Percentiles rank a stretch among this genome's conserved stretches.
phyloP scores from a whole-genome alignment of 2,888 invertebrate genomes.

The Cosmia pyralina region DNA sequence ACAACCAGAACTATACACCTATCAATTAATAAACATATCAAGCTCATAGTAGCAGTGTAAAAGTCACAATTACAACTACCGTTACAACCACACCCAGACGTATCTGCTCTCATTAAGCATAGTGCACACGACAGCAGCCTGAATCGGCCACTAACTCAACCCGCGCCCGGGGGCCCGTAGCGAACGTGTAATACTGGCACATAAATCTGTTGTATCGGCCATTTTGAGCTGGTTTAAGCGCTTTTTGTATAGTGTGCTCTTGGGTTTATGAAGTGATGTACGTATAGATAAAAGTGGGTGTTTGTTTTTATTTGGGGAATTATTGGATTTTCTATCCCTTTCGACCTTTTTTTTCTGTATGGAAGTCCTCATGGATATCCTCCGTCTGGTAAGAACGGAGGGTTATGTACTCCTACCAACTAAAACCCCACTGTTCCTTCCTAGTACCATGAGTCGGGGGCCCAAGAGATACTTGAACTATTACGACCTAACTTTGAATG shows the following conservation, averaged over 20 bases:
- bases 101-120: slow-evolving; percentile 74
- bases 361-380: too few species aligned
- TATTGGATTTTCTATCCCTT: slow-evolving; percentile 7
- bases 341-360: too few species aligned
- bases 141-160: slow-evolving; percentile 67
- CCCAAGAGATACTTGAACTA: too few species aligned
- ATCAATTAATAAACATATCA: slow-evolving; percentile 59
- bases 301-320: slow-evolving; percentile 11
- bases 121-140: slow-evolving; percentile 70
- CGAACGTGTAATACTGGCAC: slow-evolving; percentile 71
- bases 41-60: slow-evolving; percentile 49
- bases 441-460: too few species aligned
- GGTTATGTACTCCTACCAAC: too few species aligned
- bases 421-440: too few species aligned
- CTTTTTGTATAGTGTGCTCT: slow-evolving; percentile 62
- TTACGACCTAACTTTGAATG: too few species aligned
- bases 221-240: slow-evolving; percentile 64
- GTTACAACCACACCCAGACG: slow-evolving; percentile 69
- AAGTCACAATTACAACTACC: slow-evolving; percentile 72
- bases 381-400: too few species aligned
- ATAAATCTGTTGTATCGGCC: slow-evolving; percentile 71
- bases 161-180: slow-evolving; percentile 72
- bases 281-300: slow-evolving; percentile 50
- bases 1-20: neutral
- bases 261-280: slow-evolving; percentile 54